Conservation (phyloP, 2,113 vertebrate species). For the Haemorhous mexicanus region DNA sequence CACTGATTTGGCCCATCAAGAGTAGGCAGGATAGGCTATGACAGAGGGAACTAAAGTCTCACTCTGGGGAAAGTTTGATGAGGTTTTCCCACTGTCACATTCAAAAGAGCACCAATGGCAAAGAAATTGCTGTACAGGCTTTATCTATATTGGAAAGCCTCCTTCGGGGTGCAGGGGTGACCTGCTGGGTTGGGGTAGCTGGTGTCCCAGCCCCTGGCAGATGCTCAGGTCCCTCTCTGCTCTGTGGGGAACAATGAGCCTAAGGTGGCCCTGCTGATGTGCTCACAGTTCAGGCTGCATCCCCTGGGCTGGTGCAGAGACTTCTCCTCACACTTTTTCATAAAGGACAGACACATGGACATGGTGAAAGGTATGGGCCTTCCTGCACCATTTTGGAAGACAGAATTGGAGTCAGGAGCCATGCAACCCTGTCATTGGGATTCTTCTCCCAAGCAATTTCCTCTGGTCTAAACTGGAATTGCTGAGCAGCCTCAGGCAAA, state of each 20-base stretch:
- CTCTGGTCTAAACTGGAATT: rapidly evolving
- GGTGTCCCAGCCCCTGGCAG: background rate
- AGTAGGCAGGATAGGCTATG: background rate
- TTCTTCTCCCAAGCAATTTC: background rate
- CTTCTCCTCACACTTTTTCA: background rate
- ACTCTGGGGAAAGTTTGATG: background rate
- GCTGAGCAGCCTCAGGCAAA: background rate
- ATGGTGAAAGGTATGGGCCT: rapidly evolving
- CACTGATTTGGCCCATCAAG: background rate
- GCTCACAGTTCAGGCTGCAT: rapidly evolving
- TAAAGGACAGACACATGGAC: background rate
- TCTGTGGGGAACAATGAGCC: rapidly evolving
- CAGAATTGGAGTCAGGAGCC: background rate
- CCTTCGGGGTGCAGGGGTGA: background rate
- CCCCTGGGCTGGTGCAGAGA: background rate
- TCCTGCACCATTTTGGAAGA: background rate
- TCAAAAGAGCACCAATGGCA: background rate
- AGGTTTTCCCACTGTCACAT: background rate
- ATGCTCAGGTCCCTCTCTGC: background rate
- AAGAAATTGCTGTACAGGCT: background rate
- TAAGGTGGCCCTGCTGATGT: background rate
- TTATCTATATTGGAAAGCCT: background rate
- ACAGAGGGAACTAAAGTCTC: background rate
- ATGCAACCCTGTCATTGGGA: background rate
- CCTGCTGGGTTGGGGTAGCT: background rate